Conservation (phyloP, 2,888 invertebrate genomes). For the Macaria liturata region DNA sequence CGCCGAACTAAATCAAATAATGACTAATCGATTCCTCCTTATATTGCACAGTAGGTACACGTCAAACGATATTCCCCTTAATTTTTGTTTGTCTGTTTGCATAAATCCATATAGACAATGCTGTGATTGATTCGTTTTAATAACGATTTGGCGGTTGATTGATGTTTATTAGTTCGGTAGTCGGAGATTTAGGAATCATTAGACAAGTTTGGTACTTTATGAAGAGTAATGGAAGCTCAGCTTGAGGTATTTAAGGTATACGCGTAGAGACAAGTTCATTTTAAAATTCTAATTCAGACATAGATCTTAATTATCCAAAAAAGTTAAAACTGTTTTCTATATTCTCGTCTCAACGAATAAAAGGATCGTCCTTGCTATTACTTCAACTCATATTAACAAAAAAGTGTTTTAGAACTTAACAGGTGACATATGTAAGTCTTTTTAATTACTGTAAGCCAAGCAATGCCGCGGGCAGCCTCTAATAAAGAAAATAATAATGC, state of each 20-base stretch:
- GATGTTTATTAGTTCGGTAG: conserved; percentile 83
- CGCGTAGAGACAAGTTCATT: no score
- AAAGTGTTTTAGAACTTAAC: no score
- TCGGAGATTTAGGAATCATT: conserved; percentile 80
- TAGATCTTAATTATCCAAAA: no score
- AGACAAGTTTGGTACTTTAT: conserved; percentile 74
- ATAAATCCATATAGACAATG: conserved; percentile 80
- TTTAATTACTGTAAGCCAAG: no score
- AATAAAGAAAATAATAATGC: no score
- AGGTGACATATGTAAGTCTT: no score
- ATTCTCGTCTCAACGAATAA: no score
- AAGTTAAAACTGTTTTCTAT: no score
- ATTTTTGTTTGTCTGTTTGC: conserved; percentile 78
- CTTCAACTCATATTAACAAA: no score
- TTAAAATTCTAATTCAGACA: no score
- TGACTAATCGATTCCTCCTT: conserved; percentile 82
- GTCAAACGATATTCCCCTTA: conserved; percentile 80
- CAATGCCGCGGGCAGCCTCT: no score
- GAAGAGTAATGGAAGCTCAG: conserved; percentile 75
- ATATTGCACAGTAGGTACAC: conserved; percentile 84
- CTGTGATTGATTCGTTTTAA: conserved; percentile 79
- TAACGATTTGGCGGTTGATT: conserved; percentile 76
- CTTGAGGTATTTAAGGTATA: conserved; percentile 65
- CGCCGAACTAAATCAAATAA: conserved; percentile 83
- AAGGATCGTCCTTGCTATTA: no score